Conservation (phyloP, 2,113 vertebrate genomes). For the Apodemus speciosus region DNA sequence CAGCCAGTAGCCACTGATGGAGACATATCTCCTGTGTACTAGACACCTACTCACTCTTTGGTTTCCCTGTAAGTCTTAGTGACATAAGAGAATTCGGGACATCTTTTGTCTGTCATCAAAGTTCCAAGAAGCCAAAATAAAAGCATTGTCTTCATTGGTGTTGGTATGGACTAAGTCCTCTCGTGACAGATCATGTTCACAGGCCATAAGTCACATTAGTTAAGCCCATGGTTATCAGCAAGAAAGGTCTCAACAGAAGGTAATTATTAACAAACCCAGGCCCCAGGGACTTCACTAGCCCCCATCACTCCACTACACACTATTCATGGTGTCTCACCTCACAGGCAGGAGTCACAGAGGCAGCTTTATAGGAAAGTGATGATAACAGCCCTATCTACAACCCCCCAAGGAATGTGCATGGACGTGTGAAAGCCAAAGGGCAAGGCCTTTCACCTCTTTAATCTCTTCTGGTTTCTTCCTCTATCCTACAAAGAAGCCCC, state of each 20-base stretch:
- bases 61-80: neutral
- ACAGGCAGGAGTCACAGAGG: neutral
- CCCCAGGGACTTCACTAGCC: neutral
- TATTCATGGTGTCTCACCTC: neutral
- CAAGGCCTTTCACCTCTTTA: slow-evolving; percentile 29
- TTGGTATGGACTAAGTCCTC: slow-evolving; percentile 24
- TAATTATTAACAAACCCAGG: neutral
- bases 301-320: neutral
- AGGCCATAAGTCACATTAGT: slow-evolving; percentile 53
- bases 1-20: neutral
- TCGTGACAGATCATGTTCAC: slow-evolving; percentile 30
- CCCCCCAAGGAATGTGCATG: slow-evolving; percentile 13
- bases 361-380: slow-evolving; percentile 26
- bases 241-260: slow-evolving; percentile 24
- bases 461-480: slow-evolving; percentile 3
- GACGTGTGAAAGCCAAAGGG: slow-evolving; percentile 11
- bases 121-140: slow-evolving; percentile 19
- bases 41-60: neutral
- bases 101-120: slow-evolving; percentile 20
- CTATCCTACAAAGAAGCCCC: neutral
- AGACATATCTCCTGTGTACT: neutral
- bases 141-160: slow-evolving; percentile 28
- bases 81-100: neutral
- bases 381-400: neutral
- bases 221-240: neutral